A percentile compares a stretch with the other conserved stretches of the same genome.
phyloP scores from a whole-genome alignment of 2,797 vertebrate genomes.

The Coccyzus lansbergi region DNA sequence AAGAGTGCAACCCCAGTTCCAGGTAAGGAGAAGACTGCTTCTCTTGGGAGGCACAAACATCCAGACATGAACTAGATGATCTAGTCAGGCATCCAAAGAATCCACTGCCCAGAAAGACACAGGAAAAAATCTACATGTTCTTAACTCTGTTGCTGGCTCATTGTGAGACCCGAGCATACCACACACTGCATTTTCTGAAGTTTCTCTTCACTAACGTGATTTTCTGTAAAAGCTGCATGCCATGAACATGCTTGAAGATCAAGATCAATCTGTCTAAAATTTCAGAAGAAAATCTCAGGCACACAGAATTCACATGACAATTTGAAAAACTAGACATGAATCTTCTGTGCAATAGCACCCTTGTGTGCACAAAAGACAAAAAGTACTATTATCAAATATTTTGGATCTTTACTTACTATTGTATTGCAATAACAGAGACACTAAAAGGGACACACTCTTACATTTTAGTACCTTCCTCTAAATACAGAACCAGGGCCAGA shows the following conservation, averaged over 20 bases:
- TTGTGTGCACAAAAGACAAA: neutral
- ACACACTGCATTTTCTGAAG: neutral
- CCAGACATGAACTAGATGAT: neutral
- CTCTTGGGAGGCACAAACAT: neutral
- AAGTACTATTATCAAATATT: neutral
- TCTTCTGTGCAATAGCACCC: neutral
- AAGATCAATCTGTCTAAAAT: neutral
- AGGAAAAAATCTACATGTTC: neutral
- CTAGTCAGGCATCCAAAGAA: neutral
- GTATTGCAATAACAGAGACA: neutral
- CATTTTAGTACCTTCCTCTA: neutral
- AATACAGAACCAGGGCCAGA: neutral
- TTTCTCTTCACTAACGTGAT: neutral
- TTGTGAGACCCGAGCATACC: accelerated
- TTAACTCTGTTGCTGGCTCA: neutral
- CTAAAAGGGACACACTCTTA: neutral
- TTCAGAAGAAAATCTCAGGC: neutral
- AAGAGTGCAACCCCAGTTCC: neutral
- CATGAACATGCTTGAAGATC: neutral
- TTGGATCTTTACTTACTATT: neutral
- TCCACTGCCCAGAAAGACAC: neutral
- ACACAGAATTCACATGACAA: neutral
- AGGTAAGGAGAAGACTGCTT: neutral
- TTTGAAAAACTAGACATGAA: neutral
- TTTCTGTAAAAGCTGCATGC: neutral